Evolutionary conservation across 2,797 vertebrate species (phyloP).

Genomic region (Diceros bicornis): DNA sequence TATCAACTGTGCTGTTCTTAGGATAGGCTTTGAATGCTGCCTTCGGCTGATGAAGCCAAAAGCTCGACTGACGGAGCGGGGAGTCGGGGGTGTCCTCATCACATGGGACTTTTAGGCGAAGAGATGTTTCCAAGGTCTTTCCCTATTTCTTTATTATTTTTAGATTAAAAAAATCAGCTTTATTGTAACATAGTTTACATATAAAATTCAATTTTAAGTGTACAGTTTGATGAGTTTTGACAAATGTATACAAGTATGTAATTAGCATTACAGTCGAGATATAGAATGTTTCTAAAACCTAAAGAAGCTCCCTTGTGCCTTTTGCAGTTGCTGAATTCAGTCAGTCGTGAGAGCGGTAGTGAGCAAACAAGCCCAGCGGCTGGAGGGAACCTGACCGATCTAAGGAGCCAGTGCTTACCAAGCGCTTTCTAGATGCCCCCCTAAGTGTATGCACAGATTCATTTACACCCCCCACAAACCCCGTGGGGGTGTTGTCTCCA

Average conservation of each 20-base stretch:
- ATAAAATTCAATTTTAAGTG: constrained; percentile 11
- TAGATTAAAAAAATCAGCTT: not conserved
- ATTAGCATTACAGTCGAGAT: not conserved
- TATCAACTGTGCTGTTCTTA: not conserved
- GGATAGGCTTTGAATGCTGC: not conserved
- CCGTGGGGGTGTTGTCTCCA: not conserved
- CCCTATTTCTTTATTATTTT: not conserved
- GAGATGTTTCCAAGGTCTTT: not conserved
- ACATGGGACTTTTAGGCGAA: not conserved
- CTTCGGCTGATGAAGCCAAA: not conserved
- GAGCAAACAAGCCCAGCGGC: not conserved
- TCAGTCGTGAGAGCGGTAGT: not conserved
- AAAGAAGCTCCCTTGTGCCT: not conserved
- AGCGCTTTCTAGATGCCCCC: not conserved
- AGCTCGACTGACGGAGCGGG: not conserved
- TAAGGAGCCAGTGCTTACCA: not conserved
- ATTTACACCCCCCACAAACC: not conserved
- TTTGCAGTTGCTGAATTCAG: not conserved
- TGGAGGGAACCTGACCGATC: not conserved
- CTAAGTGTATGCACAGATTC: not conserved
- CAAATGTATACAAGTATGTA: not conserved
- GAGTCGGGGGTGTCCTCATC: not conserved
- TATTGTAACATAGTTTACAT: not conserved
- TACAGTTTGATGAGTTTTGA: constrained; percentile 56
- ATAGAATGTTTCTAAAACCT: not conserved